Conservation (phyloP, 64 coral and sea anemone species). For the Porites australiensis region DNA sequence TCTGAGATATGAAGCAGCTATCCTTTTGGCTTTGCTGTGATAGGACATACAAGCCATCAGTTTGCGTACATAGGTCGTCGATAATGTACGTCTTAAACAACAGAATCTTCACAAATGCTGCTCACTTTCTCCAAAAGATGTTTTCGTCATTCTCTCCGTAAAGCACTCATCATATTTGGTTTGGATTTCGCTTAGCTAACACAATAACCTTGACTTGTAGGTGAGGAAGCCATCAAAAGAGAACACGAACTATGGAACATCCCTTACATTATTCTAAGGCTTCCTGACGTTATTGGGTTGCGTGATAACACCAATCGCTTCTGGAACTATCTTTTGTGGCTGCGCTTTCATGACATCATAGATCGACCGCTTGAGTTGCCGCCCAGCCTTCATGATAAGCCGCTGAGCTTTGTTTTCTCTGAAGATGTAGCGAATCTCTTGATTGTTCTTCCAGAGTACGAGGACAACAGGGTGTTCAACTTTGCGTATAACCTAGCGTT, state of each 20-base stretch:
- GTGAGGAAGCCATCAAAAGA: constrained; percentile 72
- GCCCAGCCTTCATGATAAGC: constrained; percentile 48
- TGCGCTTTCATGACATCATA: constrained; percentile 78
- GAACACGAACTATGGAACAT: constrained; percentile 62
- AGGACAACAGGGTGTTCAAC: constrained; percentile 41
- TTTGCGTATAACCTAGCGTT: constrained; percentile 94
- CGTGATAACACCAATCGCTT: constrained; percentile 94
- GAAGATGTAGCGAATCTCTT: constrained; percentile 83
- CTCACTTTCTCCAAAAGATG: too few species aligned
- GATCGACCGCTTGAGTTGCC: constrained; percentile 63
- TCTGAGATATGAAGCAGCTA: too few species aligned
- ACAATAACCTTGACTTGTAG: not conserved
- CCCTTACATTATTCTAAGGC: constrained; percentile 66
- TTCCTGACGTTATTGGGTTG: constrained; percentile 92
- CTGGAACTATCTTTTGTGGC: constrained; percentile 94
- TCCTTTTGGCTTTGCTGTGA: too few species aligned
- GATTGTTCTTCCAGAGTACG: constrained; percentile 47
- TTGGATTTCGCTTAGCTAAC: too few species aligned
- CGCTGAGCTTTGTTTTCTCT: constrained; percentile 75
- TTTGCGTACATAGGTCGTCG: too few species aligned
- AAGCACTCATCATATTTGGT: too few species aligned
- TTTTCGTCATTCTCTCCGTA: too few species aligned
- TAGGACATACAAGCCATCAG: too few species aligned
- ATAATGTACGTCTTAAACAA: too few species aligned
- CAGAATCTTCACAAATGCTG: too few species aligned